Evolutionary conservation across 30 jellyfish, hydroid and myxozoan genomes (phyloP), one percentile per base, ranked within the genome.

Genomic region (Sanderia malayensis): DNA sequence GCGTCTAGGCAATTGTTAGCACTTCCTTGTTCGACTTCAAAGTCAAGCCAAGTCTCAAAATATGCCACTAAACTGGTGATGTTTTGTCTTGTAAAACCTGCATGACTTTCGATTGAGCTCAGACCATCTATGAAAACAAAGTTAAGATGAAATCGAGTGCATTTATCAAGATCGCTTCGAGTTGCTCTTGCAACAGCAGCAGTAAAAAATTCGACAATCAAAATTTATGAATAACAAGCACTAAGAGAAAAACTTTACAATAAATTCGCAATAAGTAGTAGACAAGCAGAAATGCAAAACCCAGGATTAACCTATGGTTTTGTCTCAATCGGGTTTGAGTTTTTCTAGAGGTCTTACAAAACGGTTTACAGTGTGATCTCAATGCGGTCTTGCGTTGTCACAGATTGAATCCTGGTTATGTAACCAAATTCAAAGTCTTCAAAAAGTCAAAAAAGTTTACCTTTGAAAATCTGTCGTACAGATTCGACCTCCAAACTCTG

Each of bases 381-480:
- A 41, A 41, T 41, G 8, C 55, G 11, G 15, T 6, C 55, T 41
- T 15, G 55, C 15, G 8, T 15, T 6, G 55, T 6, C 15, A 15
- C 11, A 15, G 8, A 6, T 41, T 6, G 15, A 41, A 6, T 41
- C 55, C 8, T 8, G 11, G 11, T 15, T 15, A 41, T 8, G 55
- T 41, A 6, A 15, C 8, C 55, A 41, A 41, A 8, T 41, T 15
- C 55, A 41, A 41, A 8, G 55, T 41, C 8, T 6, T 41, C 15
- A 41, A 41, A 8, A 8, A 41, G 55, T 41, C 8, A 15, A 41
- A 41, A 8, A 41, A 49, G 27, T 24, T 9, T 64, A 86, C 96
- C 79, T 57, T 64, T 58, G 28, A 79, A 80, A 28, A 79, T 4
- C 15, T 45, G 33, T 41, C 90, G 44, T 2, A 86, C 30, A 22